Percentiles rank a stretch among this genome's conserved stretches.
phyloP scores from a whole-genome alignment of 2,113 vertebrate species.

The Caracal caracal region DNA sequence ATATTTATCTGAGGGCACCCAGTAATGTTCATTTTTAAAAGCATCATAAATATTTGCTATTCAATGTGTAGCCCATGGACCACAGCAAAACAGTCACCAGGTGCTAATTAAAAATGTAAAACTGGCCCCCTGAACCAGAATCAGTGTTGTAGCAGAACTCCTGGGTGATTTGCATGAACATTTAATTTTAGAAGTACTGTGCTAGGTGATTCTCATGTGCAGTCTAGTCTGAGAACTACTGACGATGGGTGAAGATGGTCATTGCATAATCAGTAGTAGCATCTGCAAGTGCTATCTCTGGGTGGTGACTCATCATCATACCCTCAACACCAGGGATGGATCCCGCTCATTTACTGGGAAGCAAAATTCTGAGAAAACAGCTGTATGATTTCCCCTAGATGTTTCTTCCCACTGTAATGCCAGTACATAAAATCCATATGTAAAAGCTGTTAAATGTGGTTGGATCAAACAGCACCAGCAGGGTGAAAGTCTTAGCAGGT shows the following conservation, averaged over 20 bases:
- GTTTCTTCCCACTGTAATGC: neutral
- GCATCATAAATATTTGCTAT: neutral
- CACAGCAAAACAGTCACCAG: fast-evolving
- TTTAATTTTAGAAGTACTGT: neutral
- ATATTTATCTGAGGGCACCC: neutral
- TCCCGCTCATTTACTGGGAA: neutral
- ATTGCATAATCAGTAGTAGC: neutral
- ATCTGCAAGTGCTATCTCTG: neutral
- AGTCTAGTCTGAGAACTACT: neutral
- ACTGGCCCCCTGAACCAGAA: neutral
- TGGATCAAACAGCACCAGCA: neutral
- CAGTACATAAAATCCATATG: neutral
- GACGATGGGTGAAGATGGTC: neutral
- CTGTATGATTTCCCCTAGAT: neutral
- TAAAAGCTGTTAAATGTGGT: neutral
- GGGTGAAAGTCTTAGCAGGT: neutral
- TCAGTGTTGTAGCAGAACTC: neutral
- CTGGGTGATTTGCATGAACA: neutral
- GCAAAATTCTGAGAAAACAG: neutral
- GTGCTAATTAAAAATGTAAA: neutral
- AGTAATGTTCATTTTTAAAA: neutral
- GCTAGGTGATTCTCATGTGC: neutral
- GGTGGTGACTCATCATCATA: neutral
- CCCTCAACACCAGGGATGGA: neutral
- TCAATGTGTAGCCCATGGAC: too few species aligned